Conservation (phyloP, 2,113 vertebrate species). For the Calonectris borealis region DNA sequence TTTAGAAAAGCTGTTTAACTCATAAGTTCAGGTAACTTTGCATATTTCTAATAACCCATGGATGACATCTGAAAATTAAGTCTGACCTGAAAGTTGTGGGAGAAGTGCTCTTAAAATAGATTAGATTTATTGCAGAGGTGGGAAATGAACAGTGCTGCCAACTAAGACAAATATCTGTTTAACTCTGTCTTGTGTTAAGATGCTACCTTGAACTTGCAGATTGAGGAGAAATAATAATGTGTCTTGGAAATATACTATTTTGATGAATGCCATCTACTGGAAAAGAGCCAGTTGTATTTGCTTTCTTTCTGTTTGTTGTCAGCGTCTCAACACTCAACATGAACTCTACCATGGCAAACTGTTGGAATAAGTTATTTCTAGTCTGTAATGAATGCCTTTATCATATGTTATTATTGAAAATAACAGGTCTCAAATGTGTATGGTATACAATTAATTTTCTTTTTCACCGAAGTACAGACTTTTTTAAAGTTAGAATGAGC, state of each 20-base stretch:
- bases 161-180: neutral
- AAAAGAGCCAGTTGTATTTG: constrained; percentile 47
- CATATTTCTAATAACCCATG: neutral
- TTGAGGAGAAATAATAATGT: constrained; percentile 46
- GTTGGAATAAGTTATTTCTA: constrained; percentile 63
- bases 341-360: constrained; percentile 60
- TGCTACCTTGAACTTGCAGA: constrained; percentile 59
- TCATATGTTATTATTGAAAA: constrained; percentile 69
- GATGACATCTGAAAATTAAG: constrained; percentile 51
- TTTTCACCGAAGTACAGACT: neutral
- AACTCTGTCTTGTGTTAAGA: constrained; percentile 31
- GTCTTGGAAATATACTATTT: constrained; percentile 11
- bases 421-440: constrained; percentile 56
- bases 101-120: constrained; percentile 45
- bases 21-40: constrained; percentile 25
- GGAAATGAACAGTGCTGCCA: neutral
- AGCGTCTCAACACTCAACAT: constrained; percentile 42
- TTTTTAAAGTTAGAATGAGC: constrained; percentile 14
- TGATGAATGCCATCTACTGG: constrained; percentile 54
- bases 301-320: constrained; percentile 63
- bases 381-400: constrained; percentile 57
- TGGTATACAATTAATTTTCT: constrained; percentile 41
- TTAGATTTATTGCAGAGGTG: constrained; percentile 14
- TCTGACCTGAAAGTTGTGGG: constrained; percentile 35
- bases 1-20: constrained; percentile 40